Conservation (phyloP, 1,140 invertebrate species). For the Drosophila obscura region DNA sequence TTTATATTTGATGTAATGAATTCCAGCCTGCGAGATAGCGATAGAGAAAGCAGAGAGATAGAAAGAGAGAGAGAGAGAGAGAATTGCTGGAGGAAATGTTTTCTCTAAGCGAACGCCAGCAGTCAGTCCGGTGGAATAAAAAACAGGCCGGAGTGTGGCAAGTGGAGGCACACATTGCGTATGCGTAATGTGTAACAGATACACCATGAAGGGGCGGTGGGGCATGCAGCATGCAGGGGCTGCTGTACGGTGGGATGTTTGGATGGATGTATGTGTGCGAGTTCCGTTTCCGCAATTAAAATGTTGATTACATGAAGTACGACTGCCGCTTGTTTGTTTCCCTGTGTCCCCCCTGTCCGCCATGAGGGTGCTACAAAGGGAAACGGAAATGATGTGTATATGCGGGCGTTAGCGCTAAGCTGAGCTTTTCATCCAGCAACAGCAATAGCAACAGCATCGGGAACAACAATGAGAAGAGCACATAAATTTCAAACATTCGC, state of each 20-base stretch:
- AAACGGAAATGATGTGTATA: conserved; percentile 79
- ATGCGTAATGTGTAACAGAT: conserved; percentile 78
- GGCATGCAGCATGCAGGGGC: conserved; percentile 11
- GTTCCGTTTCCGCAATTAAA: conserved; percentile 81
- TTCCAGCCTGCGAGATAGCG: conserved; percentile 41
- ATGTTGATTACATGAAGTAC: conserved; percentile 81
- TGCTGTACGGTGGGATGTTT: conserved; percentile 1
- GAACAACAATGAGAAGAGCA: conserved; percentile 35
- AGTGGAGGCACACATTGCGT: conserved; percentile 56
- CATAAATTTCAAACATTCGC: conserved; percentile 69
- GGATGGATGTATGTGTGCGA: conserved; percentile 50
- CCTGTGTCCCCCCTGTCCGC: conserved; percentile 23
- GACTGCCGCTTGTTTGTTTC: conserved; percentile 80
- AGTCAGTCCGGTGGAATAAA: conserved; percentile 1
- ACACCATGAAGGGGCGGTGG: conserved; percentile 20
- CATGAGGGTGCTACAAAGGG: conserved; percentile 72
- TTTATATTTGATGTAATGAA: conserved; percentile 81
- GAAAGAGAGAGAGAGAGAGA: background rate
- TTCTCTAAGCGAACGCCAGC: conserved; percentile 32
- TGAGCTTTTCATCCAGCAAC: conserved; percentile 39
- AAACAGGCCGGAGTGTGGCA: conserved; percentile 31
- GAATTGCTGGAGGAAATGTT: conserved; percentile 7
- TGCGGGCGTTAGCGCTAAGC: conserved; percentile 73
- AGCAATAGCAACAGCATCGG: conserved; percentile 18
- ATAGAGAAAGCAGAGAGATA: background rate